Evolutionary conservation across 1,140 invertebrate genomes (phyloP), one percentile per base, ranked within the genome.

Genomic region (Archivesica marissinica): DNA sequence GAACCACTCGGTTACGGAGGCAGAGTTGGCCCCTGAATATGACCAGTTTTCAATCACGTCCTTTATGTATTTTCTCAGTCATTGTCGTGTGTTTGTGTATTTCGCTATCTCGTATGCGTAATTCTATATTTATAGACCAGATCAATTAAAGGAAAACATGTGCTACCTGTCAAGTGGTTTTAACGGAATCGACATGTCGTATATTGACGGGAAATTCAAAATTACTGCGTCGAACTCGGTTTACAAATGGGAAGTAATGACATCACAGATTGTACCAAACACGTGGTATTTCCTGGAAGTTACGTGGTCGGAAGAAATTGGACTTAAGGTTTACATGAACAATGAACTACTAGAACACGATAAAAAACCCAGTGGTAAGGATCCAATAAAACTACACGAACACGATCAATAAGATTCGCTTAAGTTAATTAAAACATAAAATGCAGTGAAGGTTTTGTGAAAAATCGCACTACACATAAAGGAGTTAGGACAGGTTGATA

Each of bases 251-350:
- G 78, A 87, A 39, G 28, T 88, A 0, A 52, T 76, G n/a, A 90
- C 91, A 0, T 35, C 87, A 11, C 74, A 82, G 30, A 28, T 92
- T 15, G n/a, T 41, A 0, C 30, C 87, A 0, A 81, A 90, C 50
- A 79, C 88, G 33, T 94, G 93, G 93, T 86, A 93, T 68, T 92
- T 90, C 78, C 25, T 93, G 0, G 93, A 94, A 83, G 76, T 93
- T 33, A 90, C 92, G 11, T 93, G 91, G 90, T 90, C 92, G 74
- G 90, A 90, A 23, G 87, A 92, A 25, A 72, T 61, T 20, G 93
- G 93, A 0, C 85, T 93, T 11, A 44, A 87, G 15, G 77, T 94
- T 9, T 93, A 90, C 77, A 61, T 89, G 1, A 88, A 92, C 56
- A 89, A 92, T 41, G 59, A 86, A 4, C 66, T 92, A 15, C 87